Percentiles rank a stretch among this genome's conserved stretches.
Conservation (phyloP, 2,797 vertebrate genomes). For the Coranthus polyacanthus region DNA sequence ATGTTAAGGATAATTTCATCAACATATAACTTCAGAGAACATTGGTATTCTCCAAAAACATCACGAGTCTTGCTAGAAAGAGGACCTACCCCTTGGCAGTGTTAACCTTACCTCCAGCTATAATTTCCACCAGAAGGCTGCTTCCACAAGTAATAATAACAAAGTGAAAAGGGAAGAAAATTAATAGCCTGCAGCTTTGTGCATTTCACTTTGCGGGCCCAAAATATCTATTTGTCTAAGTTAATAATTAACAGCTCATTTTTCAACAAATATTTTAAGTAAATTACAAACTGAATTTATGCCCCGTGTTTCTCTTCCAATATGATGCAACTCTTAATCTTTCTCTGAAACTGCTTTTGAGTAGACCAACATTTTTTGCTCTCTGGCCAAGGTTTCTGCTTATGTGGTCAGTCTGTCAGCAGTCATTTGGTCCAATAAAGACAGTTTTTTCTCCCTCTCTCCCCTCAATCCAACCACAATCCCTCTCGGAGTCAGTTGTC, state of each 20-base stretch:
- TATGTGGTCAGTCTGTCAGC: slow-evolving; percentile 79
- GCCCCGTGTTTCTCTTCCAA: slow-evolving; percentile 27
- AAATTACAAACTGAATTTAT: slow-evolving; percentile 33
- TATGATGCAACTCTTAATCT: slow-evolving; percentile 59
- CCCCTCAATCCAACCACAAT: slow-evolving; percentile 77
- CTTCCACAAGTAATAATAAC: slow-evolving; percentile 38
- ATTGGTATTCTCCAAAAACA: slow-evolving; percentile 10
- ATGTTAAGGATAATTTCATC: slow-evolving; percentile 1
- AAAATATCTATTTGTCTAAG: slow-evolving; percentile 25
- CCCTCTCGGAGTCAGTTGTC: slow-evolving; percentile 79
- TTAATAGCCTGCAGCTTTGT: slow-evolving; percentile 31
- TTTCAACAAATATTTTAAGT: slow-evolving; percentile 44
- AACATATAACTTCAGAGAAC: slow-evolving; percentile 10
- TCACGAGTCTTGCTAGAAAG: slow-evolving; percentile 18
- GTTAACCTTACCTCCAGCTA: slow-evolving; percentile 33
- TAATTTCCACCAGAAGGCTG: slow-evolving; percentile 56
- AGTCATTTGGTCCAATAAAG: slow-evolving; percentile 76
- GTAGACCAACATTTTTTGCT: slow-evolving; percentile 43
- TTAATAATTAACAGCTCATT: slow-evolving; percentile 53
- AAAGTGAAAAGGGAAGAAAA: slow-evolving; percentile 32
- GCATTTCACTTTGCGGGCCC: slow-evolving; percentile 21
- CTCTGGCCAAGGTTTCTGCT: slow-evolving; percentile 53
- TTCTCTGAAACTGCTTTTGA: slow-evolving; percentile 52
- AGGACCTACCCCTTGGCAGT: slow-evolving; percentile 11
- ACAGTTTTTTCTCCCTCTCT: slow-evolving; percentile 37